Percentiles rank a stretch among this genome's conserved stretches.
Evolutionary conservation across 2,797 vertebrate genomes (phyloP).

Genomic region (Ciconia nigra): DNA sequence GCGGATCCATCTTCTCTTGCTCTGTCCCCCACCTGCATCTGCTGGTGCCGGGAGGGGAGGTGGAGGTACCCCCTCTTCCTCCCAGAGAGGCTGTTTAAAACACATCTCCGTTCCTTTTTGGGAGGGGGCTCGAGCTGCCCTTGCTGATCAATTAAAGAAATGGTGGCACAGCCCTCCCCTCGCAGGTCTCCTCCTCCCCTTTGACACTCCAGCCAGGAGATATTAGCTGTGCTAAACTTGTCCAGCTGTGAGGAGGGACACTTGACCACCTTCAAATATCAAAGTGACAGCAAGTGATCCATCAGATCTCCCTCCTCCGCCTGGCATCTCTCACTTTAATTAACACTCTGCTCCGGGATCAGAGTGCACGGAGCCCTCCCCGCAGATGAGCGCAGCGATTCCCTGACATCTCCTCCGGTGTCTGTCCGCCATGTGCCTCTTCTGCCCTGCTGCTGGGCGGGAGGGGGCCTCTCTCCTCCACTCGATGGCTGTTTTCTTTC

Average conservation of each 20-base stretch:
- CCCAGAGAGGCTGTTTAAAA: background rate
- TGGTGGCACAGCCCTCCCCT: too few species aligned
- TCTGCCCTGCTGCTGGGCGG: background rate
- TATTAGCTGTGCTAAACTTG: background rate
- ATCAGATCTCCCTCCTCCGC: background rate
- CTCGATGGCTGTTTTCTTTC: background rate
- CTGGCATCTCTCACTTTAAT: background rate
- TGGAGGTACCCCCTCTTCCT: background rate
- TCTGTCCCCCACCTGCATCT: background rate
- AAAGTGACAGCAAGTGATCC: background rate
- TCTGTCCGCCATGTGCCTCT: background rate
- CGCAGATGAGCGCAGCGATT: background rate
- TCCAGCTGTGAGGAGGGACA: background rate
- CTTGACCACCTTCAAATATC: background rate
- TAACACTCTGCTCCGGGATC: background rate
- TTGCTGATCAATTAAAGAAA: background rate
- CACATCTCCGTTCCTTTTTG: background rate
- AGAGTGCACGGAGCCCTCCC: background rate
- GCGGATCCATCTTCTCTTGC: rapidly evolving
- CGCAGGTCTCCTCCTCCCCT: background rate
- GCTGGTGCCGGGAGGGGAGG: too few species aligned
- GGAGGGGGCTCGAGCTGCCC: background rate
- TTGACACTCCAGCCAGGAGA: background rate
- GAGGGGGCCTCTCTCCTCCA: background rate
- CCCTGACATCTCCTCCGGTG: background rate